phyloP scores from a whole-genome alignment of 2,113 vertebrate species.

The Poeciliopsis retropinna region DNA sequence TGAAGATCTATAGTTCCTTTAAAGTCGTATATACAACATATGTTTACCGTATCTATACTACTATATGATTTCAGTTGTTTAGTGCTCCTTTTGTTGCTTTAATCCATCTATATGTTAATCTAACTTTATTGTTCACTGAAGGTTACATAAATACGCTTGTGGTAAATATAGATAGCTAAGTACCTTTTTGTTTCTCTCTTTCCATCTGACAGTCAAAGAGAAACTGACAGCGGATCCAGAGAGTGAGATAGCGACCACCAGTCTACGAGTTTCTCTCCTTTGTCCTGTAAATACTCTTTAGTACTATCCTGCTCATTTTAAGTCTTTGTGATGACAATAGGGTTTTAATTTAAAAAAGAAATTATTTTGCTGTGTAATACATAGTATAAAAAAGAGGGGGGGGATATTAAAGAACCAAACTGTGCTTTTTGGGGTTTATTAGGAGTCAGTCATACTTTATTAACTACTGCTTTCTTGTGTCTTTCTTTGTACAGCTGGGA shows the following conservation, averaged over 20 bases:
- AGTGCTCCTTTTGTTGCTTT: no score
- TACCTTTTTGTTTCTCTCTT: constrained; percentile 18
- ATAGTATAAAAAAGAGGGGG: neutral
- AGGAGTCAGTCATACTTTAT: neutral
- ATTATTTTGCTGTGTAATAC: neutral
- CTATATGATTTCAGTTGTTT: no score
- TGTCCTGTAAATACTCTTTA: constrained; percentile 88
- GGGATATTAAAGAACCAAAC: neutral
- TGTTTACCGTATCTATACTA: no score
- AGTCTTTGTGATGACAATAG: neutral
- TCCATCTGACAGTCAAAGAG: constrained; percentile 89
- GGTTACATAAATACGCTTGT: neutral
- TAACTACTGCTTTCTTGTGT: constrained; percentile 4
- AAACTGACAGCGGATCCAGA: constrained; percentile 97
- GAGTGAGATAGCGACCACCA: constrained; percentile 98
- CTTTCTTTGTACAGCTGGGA: constrained; percentile 84
- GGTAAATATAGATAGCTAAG: neutral
- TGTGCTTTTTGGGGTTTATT: neutral
- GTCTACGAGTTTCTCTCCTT: constrained; percentile 94
- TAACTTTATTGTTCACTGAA: neutral
- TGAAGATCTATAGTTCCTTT: no score
- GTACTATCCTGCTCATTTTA: neutral
- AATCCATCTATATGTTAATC: no score
- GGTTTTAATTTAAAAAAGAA: neutral
- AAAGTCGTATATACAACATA: no score